Evolutionary conservation across 2,888 invertebrate species (phyloP).

Genomic region (Lagria hirta): DNA sequence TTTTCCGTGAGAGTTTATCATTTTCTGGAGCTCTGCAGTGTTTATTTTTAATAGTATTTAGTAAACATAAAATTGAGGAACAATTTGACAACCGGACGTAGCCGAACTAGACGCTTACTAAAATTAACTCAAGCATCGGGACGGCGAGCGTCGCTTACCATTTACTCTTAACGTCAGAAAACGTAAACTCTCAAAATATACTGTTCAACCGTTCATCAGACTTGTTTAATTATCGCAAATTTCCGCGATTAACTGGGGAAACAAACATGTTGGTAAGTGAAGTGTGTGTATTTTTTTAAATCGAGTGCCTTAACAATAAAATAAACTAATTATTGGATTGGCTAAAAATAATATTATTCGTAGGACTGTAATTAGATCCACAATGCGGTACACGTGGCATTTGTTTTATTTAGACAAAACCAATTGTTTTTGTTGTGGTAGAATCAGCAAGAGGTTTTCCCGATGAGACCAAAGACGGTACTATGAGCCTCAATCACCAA

Average conservation of each 20-base stretch:
- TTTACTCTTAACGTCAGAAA: conserved; percentile 23
- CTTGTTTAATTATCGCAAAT: conserved; percentile 9
- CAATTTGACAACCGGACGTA: conserved; percentile 50
- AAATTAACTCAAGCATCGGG: conserved; percentile 47
- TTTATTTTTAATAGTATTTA: conserved; percentile 35
- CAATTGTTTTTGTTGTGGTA: conserved; percentile 18
- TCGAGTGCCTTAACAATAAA: background rate
- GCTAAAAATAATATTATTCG: conserved; percentile 18
- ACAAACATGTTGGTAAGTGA: conserved; percentile 12
- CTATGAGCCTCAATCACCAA: conserved; percentile 45
- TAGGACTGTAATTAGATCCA: conserved; percentile 7
- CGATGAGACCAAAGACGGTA: conserved; percentile 31
- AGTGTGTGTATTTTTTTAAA: conserved; percentile 5
- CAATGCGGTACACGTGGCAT: conserved; percentile 13
- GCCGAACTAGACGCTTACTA: conserved; percentile 47
- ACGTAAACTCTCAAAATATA: conserved; percentile 37
- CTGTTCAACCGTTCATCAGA: conserved; percentile 11
- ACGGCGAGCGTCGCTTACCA: conserved; percentile 32
- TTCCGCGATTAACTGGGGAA: conserved; percentile 15
- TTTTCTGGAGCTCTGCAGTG: conserved; percentile 8
- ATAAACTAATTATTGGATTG: conserved; percentile 1
- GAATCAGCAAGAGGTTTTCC: conserved; percentile 28
- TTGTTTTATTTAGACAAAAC: background rate
- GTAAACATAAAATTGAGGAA: conserved; percentile 41
- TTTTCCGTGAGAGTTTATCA: conserved; percentile 6